Percentiles rank a stretch among this genome's conserved stretches.
These are phyloP conservation scores for Myotis daubentonii DNA, from an alignment of 2,797 vertebrate species.

Conservation along the genomic window DNA sequence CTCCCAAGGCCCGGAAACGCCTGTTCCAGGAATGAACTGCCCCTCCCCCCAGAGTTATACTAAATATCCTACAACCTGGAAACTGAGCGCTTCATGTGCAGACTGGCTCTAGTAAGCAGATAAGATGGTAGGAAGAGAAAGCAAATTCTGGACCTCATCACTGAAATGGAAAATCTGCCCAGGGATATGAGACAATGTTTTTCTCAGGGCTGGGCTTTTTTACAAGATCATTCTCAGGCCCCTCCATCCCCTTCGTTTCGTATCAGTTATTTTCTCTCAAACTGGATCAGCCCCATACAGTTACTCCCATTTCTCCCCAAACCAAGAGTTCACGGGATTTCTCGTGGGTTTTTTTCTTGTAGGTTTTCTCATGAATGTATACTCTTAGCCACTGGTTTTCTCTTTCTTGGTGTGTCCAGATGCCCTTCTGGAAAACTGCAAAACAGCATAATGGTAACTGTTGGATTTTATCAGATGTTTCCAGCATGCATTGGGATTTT, in stretches of 20 bases:
- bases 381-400: neutral
- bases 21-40: neutral
- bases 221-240: neutral
- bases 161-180: neutral
- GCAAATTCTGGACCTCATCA: neutral
- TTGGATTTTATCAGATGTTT: conserved; percentile 18
- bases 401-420: neutral
- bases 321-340: neutral
- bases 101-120: neutral
- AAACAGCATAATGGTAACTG: neutral
- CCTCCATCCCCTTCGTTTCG: neutral
- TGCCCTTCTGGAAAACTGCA: neutral
- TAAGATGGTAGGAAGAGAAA: neutral
- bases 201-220: neutral
- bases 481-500: neutral
- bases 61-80: neutral
- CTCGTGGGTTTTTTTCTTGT: neutral
- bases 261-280: neutral
- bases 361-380: conserved; percentile 14
- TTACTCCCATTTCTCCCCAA: neutral
- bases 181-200: neutral
- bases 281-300: neutral
- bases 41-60: neutral
- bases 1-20: neutral
- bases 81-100: neutral